Evolutionary conservation across 1,140 invertebrate species (phyloP), one percentile per base, ranked within the genome.

Genomic region (Saccostrea glomerata): DNA sequence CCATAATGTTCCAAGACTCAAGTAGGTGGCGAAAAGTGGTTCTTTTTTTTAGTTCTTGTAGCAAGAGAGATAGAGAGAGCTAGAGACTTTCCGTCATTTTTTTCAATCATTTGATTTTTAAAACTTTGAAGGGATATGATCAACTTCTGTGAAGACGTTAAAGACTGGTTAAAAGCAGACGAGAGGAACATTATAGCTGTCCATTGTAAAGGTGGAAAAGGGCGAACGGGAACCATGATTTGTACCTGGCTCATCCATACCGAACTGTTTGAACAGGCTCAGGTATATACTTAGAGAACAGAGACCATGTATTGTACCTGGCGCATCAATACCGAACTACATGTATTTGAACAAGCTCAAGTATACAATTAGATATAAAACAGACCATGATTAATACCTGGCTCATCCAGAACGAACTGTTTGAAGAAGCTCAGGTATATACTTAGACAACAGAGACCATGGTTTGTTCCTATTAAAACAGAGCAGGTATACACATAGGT

Each of bases 121-220:
- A 82, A 13, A 36, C 25, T 3, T 84, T 54, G 15, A 90, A 96
- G 96, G 63, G 95, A 96, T 47, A 96, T 96, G 94, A 85, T 96
- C 36, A 90, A 93, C 23, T 96, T 96, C 92, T 94, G 95, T 70
- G 92, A 94, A 82, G 94, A 95, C 92, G 96, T 96, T 6, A 92
- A 94, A 58, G 92, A 94, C 23, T 97, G 96, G 95, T 94, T 97
- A 90, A 91, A 93, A 20, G 91, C 92, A 13, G 95, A 96, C 92
- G 94, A 95, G 5, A 85, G 92, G 30, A 96, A 97, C 92, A 95
- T 97, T 0, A 96, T 97, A 55, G 96, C 96, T 23, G 96, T 97
- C 40, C 96, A 97, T 91, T 97, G 96, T 92, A 97, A 97, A 93
- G 96, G 96, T n/a, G 96, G 96, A 6, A 97, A 97, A 91, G 96